These are phyloP conservation scores for Epiblema foenella DNA, from an alignment of 2,888 invertebrate genomes.

Conservation along the genomic window DNA sequence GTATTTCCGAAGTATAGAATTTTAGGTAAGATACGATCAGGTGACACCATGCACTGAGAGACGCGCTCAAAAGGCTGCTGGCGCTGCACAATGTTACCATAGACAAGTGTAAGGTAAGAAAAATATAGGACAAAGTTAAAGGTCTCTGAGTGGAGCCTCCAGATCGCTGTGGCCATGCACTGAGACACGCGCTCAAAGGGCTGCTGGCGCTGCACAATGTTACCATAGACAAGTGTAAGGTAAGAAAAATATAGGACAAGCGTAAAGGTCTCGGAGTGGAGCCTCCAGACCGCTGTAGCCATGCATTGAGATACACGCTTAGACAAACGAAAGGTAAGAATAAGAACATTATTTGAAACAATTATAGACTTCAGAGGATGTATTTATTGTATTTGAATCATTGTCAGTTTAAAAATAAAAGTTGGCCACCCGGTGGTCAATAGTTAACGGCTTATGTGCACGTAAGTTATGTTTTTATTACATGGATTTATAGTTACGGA, in stretches of 20 bases:
- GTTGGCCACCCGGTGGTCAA: no score
- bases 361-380: no score
- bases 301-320: no score
- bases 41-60: conserved; percentile 88
- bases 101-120: conserved; percentile 65
- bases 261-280: conserved; percentile 55
- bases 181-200: conserved; percentile 89
- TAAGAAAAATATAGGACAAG: no score
- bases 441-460: no score
- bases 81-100: conserved; percentile 89
- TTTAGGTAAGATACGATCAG: no score
- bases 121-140: conserved; percentile 11
- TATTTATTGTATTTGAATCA: no score
- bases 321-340: no score
- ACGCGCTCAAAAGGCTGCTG: conserved; percentile 88
- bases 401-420: no score
- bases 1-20: no score
- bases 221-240: conserved; percentile 69
- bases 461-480: no score
- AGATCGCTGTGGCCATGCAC: conserved; percentile 81
- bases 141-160: conserved; percentile 60
- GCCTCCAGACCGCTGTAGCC: conserved; percentile 68
- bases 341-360: background rate
- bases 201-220: conserved; percentile 90
- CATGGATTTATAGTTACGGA: no score